Base-by-base conservation (phyloP, 2,888 invertebrate species). In the Arenicola marina region DNA sequence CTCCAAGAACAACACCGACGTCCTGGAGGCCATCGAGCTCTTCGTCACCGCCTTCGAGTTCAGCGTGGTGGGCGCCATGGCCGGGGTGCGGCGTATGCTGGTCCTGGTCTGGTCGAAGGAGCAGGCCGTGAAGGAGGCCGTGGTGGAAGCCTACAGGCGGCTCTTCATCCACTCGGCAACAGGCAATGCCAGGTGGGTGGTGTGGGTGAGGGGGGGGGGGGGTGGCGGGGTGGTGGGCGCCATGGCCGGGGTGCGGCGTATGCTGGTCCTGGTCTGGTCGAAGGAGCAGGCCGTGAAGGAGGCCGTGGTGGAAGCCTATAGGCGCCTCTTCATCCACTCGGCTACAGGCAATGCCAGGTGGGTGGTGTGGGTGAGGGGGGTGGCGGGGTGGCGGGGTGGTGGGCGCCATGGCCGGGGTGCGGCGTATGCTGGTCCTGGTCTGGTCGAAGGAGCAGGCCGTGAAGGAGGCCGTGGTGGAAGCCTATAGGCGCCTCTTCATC, bases 11-110 rank as follows among this genome's bases (percentile, higher is more conserved):
- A 87, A 89, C 2, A 88, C 90, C 0, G 95, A 95, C 80, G 91
- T 93, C 18, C 87, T 90, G 59, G 96, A 95, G 81, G 91, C 95
- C 0, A 91, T 96, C 31, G 90, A 92, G 63, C 93, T 95, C 79
- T 91, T 96, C 73, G 91, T 92, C 0, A 88, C 90, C 4, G 76
- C 78, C 89, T 56, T 89, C 90, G 78, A 84, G 70, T 84, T 84
- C 71, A 81, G 81, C 1, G 70, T 82, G 48, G 69, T 73, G 2
- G 73, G 77, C 15, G 75, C 78, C 2, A 87, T 89, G 71, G 76
- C 84, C 38, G 93, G 92, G 1, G 88, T 93, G 63, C 86, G 88
- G 62, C 88, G 88, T 73, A 92, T 94, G 91, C 81, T 93, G 70
- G 86, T 88, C 59, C 86, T 93, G 53, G 90, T 93, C 61, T 91